These are phyloP conservation scores for Gymnopithys bicolor DNA, from an alignment of 2,797 vertebrate species.

Conservation along the genomic window DNA sequence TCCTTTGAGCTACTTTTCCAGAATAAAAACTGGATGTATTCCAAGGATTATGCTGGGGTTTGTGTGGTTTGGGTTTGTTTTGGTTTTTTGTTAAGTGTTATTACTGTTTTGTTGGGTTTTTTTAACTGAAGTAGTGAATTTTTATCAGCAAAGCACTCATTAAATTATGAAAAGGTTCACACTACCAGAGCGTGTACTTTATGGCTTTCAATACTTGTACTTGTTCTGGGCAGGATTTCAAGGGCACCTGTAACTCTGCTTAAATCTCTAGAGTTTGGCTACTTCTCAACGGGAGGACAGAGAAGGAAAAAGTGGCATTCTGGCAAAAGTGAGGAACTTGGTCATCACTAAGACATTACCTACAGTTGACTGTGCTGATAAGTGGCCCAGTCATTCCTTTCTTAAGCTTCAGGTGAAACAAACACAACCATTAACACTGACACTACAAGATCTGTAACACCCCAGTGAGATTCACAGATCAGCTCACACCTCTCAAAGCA, in stretches of 20 bases:
- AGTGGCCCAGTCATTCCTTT: background rate
- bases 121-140: background rate
- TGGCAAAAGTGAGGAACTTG: background rate
- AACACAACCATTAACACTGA: background rate
- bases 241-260: background rate
- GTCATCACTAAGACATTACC: background rate
- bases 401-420: background rate
- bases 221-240: background rate
- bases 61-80: background rate
- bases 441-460: background rate
- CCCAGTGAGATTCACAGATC: background rate
- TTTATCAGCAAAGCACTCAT: background rate
- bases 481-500: background rate
- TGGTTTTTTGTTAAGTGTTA: too few species aligned
- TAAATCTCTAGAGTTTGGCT: background rate
- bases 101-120: background rate
- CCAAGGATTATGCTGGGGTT: background rate
- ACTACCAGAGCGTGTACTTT: background rate
- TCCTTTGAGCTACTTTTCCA: background rate
- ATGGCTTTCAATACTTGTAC: background rate
- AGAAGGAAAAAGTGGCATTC: background rate
- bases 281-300: background rate
- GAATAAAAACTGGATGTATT: background rate
- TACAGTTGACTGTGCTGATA: background rate
- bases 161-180: background rate